phyloP scores from a whole-genome alignment of 1,140 invertebrate species.

The Microplitis mediator region DNA sequence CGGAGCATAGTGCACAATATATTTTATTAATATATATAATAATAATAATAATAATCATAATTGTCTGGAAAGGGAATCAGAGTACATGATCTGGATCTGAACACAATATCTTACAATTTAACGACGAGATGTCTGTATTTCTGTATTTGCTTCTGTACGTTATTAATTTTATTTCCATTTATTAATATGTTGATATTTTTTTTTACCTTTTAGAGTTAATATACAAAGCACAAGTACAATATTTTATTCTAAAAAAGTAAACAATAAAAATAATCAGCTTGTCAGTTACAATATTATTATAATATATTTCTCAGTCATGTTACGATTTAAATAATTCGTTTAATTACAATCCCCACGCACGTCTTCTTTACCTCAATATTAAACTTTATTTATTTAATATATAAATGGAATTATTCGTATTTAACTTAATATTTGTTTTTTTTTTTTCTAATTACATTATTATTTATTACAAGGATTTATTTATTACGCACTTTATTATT shows the following conservation, averaged over 20 bases:
- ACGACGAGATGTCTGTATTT: constrained; percentile 59
- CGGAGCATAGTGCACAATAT: constrained; percentile 60
- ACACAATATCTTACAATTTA: constrained; percentile 62
- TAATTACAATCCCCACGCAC: constrained; percentile 14
- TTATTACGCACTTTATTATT: neutral
- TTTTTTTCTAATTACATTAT: constrained; percentile 42
- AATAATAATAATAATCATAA: constrained; percentile 14
- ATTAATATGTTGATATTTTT: constrained; percentile 43
- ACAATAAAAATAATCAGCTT: constrained; percentile 48
- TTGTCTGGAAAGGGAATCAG: constrained; percentile 54
- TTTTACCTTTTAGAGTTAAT: constrained; percentile 55
- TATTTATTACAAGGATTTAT: neutral
- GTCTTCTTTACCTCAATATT: constrained; percentile 41
- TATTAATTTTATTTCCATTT: constrained; percentile 23
- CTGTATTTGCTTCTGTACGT: constrained; percentile 54
- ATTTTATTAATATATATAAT: constrained; percentile 51
- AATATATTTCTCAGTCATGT: constrained; percentile 52
- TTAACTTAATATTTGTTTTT: constrained; percentile 30
- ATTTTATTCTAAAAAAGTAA: constrained; percentile 54
- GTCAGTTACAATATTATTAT: constrained; percentile 43
- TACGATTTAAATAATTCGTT: constrained; percentile 31
- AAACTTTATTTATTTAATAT: constrained; percentile 32
- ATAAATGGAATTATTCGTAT: constrained; percentile 32
- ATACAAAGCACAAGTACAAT: constrained; percentile 58
- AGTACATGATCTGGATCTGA: constrained; percentile 60